These are phyloP conservation scores for Rhodophaea formosa DNA, from an alignment of 2,888 invertebrate genomes.

Conservation along the genomic window DNA sequence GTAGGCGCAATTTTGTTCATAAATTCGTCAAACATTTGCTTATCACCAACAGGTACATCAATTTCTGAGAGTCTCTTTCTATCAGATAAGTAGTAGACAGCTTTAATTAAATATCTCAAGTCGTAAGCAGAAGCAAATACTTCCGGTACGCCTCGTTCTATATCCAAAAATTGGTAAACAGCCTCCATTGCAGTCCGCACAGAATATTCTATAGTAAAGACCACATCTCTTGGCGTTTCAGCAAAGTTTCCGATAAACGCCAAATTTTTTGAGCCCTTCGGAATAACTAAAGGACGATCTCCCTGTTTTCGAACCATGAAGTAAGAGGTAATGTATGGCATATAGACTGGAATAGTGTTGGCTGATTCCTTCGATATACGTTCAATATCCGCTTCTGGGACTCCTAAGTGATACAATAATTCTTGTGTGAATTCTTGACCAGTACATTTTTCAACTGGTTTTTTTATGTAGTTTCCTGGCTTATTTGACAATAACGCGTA, in stretches of 20 bases:
- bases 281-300: neutral
- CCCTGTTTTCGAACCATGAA: neutral
- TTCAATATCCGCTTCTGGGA: neutral
- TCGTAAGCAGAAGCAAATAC: neutral
- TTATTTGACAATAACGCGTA: neutral
- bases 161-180: neutral
- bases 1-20: neutral
- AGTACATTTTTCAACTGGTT: neutral
- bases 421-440: neutral
- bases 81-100: neutral
- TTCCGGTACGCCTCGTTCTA: neutral
- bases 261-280: neutral
- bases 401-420: neutral
- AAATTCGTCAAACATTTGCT: neutral
- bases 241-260: constrained; percentile 1
- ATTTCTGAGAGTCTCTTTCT: neutral
- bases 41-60: neutral
- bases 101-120: neutral
- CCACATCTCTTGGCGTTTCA: neutral
- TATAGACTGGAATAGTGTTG: neutral
- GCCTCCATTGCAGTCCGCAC: neutral
- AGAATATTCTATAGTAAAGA: neutral
- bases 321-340: neutral
- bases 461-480: neutral
- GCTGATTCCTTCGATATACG: neutral